Base-by-base conservation (phyloP, 2,888 invertebrate genomes). In the Ochlodes sylvanus region DNA sequence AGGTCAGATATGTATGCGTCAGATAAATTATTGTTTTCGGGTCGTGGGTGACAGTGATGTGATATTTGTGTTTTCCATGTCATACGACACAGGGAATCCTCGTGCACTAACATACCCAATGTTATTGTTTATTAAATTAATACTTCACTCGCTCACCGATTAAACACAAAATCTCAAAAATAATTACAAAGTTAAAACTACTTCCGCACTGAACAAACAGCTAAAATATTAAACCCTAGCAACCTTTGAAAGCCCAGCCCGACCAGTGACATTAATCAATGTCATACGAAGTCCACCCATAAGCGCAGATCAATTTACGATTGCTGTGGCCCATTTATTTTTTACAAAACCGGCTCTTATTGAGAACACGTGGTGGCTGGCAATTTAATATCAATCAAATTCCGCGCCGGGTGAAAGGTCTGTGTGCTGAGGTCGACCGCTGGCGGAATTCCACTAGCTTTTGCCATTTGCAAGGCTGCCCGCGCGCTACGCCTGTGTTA, bases 321-420 rank as follows among this genome's bases (percentile, higher is more conserved):
- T 60, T 27, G 21, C 4, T 21, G 44, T 15, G 19, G n/a, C 27
- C 44, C 58, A 60, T 60, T 60, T 60, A 60, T 60, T 60, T 60
- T 60, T 60, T 44, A 60, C 38, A 17, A 15, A 57, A 21, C 58
- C 15, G 10, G 54, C 54, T 15, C 27, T 42, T 50, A 52, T 65
- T 41, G 50, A 41, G 14, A 52, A 42, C 66, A 66, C 66, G 60
- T 66, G 66, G 66, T 44, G 44, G n/a, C 32, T 41, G 10, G 65
- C 65, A 19, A 52, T 58, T 66, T 42, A 61, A 60, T 66, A 52
- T 66, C 54, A 66, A 66, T 66, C 66, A 42, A 66, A 58, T 60
- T 66, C 66, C 66, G 52, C 44, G 52, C 21, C 52, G 72, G 74
- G 80, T 77, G 81, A 83, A 83, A 83, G 82, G 82, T 75, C 72